These are phyloP conservation scores for Leucophenga varia DNA, from an alignment of 1,140 invertebrate species.

Conservation along the genomic window DNA sequence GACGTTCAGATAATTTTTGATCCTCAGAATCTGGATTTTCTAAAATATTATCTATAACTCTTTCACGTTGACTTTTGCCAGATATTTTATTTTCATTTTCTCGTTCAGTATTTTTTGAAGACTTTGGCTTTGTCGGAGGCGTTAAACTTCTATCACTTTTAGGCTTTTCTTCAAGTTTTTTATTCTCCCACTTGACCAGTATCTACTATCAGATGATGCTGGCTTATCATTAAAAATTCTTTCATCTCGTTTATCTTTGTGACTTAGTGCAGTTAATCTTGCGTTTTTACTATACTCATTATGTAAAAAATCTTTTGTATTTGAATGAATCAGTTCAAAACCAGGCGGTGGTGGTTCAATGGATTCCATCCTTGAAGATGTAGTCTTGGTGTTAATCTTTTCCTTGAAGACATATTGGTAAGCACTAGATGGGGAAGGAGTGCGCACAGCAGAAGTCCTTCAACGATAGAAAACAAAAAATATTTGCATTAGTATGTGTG, in stretches of 20 bases:
- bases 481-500: too few species aligned
- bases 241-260: constrained; percentile 4
- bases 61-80: too few species aligned
- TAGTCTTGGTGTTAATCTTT: too few species aligned
- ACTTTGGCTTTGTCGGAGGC: constrained; percentile 26
- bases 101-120: constrained; percentile 14
- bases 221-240: constrained; percentile 11
- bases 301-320: constrained; percentile 23
- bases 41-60: too few species aligned
- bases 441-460: too few species aligned
- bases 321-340: constrained; percentile 31
- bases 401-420: too few species aligned
- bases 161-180: constrained; percentile 18
- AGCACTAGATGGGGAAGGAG: too few species aligned
- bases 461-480: too few species aligned
- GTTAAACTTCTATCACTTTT: constrained; percentile 27
- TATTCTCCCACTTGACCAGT: constrained; percentile 21
- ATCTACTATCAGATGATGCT: constrained; percentile 24
- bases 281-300: constrained; percentile 17
- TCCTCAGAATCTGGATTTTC: too few species aligned
- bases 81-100: constrained; percentile 1
- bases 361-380: too few species aligned
- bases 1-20: too few species aligned
- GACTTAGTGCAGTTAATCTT: not conserved
- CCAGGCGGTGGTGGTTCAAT: constrained; percentile 38